Evolutionary conservation across 2,888 invertebrate genomes (phyloP).

Genomic region (Eristalinus sepulchralis): DNA sequence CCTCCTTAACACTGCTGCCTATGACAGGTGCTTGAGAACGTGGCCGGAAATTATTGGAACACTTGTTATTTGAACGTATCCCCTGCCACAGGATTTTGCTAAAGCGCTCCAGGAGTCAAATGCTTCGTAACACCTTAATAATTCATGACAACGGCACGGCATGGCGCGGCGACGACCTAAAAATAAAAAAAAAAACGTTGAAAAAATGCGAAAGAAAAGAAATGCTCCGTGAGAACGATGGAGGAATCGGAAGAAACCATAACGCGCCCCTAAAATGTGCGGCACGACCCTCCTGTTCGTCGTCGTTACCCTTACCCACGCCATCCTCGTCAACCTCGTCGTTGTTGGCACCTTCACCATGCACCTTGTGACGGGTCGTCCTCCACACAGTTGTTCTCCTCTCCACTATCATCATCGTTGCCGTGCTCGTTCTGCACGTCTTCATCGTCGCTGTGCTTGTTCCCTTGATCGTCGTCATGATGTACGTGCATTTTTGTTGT

Average conservation of each 20-base stretch:
- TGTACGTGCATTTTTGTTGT: no score
- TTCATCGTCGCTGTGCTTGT: no score
- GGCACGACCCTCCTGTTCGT: no score
- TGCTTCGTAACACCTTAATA: slow-evolving; percentile 56
- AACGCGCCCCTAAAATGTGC: slow-evolving; percentile 29
- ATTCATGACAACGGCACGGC: slow-evolving; percentile 16
- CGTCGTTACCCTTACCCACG: no score
- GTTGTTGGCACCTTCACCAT: no score
- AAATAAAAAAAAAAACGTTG: neutral
- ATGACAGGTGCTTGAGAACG: slow-evolving; percentile 21
- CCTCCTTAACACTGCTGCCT: slow-evolving; percentile 13
- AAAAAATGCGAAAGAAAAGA: neutral
- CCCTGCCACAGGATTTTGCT: neutral
- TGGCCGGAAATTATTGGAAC: slow-evolving; percentile 7
- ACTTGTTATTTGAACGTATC: slow-evolving; percentile 16
- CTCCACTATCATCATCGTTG: no score
- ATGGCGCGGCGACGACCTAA: neutral
- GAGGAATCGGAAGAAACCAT: neutral
- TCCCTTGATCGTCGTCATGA: no score
- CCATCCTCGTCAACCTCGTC: no score
- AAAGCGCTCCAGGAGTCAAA: slow-evolving; percentile 52
- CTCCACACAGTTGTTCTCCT: no score
- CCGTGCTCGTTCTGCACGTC: no score
- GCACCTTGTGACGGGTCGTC: no score
- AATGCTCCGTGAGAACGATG: neutral